phyloP scores from a whole-genome alignment of 1,140 invertebrate species.

The Pemphigus obesinymphae region DNA sequence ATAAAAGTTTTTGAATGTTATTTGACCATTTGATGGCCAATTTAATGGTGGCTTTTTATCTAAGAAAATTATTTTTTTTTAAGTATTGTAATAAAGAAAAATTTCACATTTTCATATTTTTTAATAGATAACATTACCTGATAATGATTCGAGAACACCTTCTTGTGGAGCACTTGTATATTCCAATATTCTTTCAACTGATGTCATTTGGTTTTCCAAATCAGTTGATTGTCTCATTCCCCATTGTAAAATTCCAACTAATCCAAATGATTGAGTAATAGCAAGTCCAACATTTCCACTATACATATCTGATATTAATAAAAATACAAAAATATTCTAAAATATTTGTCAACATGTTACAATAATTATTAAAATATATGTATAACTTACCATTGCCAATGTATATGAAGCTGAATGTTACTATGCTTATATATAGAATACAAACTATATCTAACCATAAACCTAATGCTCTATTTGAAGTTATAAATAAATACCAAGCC shows the following conservation, averaged over 20 bases:
- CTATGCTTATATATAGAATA: constrained; percentile 63
- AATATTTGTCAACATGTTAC: background rate
- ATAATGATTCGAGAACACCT: background rate
- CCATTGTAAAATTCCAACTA: constrained; percentile 80
- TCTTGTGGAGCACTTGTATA: constrained; percentile 64
- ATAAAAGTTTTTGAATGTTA: constrained; percentile 60
- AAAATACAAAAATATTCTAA: too few species aligned
- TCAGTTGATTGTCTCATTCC: constrained; percentile 80
- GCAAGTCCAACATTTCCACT: constrained; percentile 73
- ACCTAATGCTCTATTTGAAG: constrained; percentile 78
- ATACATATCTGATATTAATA: constrained; percentile 47
- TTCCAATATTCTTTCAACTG: constrained; percentile 77
- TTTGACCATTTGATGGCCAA: constrained; percentile 67
- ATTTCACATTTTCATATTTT: background rate
- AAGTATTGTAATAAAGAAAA: background rate
- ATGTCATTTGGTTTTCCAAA: constrained; percentile 81
- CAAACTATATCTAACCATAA: constrained; percentile 75
- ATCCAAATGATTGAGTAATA: constrained; percentile 73
- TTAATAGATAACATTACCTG: background rate
- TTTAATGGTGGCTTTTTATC: constrained; percentile 35
- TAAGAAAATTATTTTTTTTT: constrained; percentile 45
- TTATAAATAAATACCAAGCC: constrained; percentile 67
- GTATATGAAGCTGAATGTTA: constrained; percentile 68
- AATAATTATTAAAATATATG: too few species aligned
- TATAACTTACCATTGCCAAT: constrained; percentile 49